Percentiles rank a stretch among this genome's conserved stretches.
phyloP scores from a whole-genome alignment of 1,140 invertebrate genomes.

The Platorchestia sp. region DNA sequence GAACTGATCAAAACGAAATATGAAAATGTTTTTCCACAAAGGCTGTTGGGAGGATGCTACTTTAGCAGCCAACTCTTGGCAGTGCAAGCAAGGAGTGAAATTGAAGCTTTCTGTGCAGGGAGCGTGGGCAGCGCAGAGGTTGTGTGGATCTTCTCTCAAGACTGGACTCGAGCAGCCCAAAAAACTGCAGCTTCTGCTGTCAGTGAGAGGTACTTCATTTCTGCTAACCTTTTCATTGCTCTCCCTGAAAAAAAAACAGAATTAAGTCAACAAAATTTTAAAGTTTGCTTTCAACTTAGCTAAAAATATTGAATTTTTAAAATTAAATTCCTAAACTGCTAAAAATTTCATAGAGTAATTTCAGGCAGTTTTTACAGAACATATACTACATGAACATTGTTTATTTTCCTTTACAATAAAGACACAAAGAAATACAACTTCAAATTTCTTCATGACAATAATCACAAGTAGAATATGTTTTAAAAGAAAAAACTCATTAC shows the following conservation, averaged over 20 bases:
- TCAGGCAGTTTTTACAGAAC: background rate
- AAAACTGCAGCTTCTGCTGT: background rate
- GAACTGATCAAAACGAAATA: conserved; percentile 32
- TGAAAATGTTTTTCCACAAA: background rate
- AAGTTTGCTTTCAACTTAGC: background rate
- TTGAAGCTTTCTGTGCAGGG: background rate
- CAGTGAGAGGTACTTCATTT: background rate
- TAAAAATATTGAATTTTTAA: background rate
- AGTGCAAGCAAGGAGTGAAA: background rate
- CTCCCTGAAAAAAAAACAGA: background rate
- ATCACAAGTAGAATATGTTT: background rate
- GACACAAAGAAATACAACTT: no score
- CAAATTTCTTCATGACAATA: no score
- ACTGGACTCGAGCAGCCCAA: background rate
- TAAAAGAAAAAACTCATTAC: background rate
- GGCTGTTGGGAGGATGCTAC: background rate
- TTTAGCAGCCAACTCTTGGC: background rate
- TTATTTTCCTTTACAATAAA: background rate
- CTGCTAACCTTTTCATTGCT: background rate
- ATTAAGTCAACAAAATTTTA: background rate
- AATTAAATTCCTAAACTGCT: background rate
- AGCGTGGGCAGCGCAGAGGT: conserved; percentile 15
- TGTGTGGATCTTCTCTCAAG: background rate
- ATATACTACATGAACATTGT: background rate
- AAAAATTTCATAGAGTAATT: background rate